These are phyloP conservation scores for Prosopocoilus inquinatus DNA, from an alignment of 2,888 invertebrate species.

Conservation along the genomic window DNA sequence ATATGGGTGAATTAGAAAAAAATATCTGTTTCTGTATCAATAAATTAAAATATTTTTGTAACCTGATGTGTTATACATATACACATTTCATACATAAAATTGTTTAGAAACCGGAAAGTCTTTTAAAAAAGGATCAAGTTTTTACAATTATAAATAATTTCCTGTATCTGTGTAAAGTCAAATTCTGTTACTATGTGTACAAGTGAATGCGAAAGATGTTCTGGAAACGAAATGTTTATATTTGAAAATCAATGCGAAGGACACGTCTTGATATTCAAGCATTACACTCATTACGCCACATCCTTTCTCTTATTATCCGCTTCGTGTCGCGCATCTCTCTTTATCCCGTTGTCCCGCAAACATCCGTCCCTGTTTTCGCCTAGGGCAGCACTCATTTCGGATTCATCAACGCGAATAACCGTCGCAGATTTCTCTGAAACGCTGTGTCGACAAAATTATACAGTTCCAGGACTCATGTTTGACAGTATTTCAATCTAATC, in stretches of 20 bases:
- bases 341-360: slow-evolving; percentile 16
- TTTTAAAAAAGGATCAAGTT: too few relatives aligned
- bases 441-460: slow-evolving; percentile 29
- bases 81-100: too few relatives aligned
- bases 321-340: slow-evolving; percentile 13
- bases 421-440: slow-evolving; percentile 26
- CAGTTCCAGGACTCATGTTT: slow-evolving; percentile 21
- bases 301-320: slow-evolving; percentile 12
- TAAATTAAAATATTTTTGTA: too few relatives aligned
- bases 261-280: slow-evolving; percentile 29
- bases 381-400: slow-evolving; percentile 23
- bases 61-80: too few relatives aligned
- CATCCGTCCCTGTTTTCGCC: slow-evolving; percentile 14
- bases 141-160: too few relatives aligned
- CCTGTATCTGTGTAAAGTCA: too few relatives aligned
- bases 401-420: slow-evolving; percentile 27
- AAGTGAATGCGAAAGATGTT: too few relatives aligned
- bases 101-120: too few relatives aligned
- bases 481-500: slow-evolving; percentile 19
- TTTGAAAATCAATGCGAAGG: slow-evolving; percentile 26
- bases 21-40: too few relatives aligned
- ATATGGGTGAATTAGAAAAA: too few relatives aligned
- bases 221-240: neutral
- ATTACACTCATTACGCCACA: slow-evolving; percentile 26
- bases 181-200: too few relatives aligned